Conservation (phyloP, 2,113 vertebrate genomes). For the Onychostoma macrolepis region DNA sequence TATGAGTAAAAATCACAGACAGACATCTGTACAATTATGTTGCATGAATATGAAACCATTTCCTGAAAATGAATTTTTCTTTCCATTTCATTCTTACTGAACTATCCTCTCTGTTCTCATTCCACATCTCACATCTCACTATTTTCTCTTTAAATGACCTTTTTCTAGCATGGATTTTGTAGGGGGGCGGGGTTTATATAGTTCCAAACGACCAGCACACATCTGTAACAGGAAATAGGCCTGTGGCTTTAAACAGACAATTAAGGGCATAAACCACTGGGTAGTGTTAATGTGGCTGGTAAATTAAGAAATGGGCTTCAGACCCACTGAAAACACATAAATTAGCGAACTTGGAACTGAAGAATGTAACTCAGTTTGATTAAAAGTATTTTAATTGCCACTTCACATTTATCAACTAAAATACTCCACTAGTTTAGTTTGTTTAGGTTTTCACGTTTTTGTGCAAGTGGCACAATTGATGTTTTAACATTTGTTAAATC, state of each 20-base stretch:
- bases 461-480: neutral
- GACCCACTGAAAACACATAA: conserved; percentile 9
- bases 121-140: neutral
- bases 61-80: conserved; percentile 3
- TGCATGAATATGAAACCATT: neutral
- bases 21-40: conserved; percentile 26
- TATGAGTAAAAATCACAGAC: neutral
- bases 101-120: conserved; percentile 8
- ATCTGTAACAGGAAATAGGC: neutral
- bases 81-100: conserved; percentile 12
- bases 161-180: conserved; percentile 5
- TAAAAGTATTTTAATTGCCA: neutral
- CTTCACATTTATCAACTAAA: neutral
- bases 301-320: conserved; percentile 1
- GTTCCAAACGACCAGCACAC: neutral
- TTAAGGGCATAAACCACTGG: neutral
- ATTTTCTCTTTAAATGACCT: neutral
- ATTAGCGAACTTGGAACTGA: conserved; percentile 4
- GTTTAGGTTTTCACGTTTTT: neutral
- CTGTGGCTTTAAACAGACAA: conserved; percentile 3
- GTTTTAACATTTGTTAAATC: neutral
- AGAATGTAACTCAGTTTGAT: neutral
- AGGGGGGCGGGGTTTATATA: neutral
- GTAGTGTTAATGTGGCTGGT: conserved; percentile 5
- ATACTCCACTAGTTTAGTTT: neutral